Conservation (phyloP, 2,888 invertebrate species). For the Xylota segnis region DNA sequence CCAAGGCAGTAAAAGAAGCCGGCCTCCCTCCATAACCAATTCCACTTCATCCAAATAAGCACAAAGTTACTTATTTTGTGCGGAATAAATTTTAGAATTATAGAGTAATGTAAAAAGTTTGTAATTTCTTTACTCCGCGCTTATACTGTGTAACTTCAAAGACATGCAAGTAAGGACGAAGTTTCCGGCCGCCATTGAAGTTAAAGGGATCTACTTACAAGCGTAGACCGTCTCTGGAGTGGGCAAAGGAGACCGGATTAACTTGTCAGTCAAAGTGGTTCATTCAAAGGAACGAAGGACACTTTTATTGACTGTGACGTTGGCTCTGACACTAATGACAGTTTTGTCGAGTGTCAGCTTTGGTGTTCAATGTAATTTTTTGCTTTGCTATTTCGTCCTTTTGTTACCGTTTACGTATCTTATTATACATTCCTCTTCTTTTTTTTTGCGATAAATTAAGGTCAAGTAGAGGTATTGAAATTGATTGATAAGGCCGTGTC, state of each 20-base stretch:
- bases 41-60: conserved; percentile 6
- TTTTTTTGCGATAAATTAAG: conserved; percentile 11
- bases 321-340: conserved; percentile 39
- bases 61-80: conserved; percentile 4
- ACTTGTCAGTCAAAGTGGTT: conserved; percentile 3
- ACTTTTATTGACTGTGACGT: conserved; percentile 9
- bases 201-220: not conserved
- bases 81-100: conserved; percentile 28
- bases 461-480: conserved; percentile 32
- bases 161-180: conserved; percentile 3
- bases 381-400: not conserved
- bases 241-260: not conserved
- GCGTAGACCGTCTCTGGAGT: not conserved
- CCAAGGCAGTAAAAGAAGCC: not conserved
- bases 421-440: not conserved
- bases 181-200: conserved; percentile 15
- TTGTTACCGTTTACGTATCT: conserved; percentile 1
- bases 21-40: not conserved
- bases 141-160: not conserved
- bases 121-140: not conserved
- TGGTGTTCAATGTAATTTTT: conserved; percentile 7
- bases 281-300: conserved; percentile 4
- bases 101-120: conserved; percentile 37
- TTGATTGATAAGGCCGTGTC: conserved; percentile 26
- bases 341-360: conserved; percentile 38